Conservation (phyloP, 1,140 invertebrate species). For the Grapholita molesta region DNA sequence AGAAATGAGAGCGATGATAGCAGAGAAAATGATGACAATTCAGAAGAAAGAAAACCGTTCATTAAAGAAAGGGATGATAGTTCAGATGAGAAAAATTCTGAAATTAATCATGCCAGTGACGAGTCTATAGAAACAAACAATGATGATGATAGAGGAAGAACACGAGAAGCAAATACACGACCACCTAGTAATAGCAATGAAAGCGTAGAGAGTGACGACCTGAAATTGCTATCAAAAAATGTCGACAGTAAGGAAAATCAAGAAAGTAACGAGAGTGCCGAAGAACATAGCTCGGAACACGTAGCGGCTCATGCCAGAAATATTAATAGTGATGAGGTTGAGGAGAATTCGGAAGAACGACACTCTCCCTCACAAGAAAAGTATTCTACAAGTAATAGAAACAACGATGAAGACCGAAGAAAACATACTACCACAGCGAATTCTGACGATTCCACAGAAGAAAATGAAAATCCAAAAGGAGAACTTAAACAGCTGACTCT, state of each 20-base stretch:
- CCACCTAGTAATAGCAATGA: conserved; percentile 23
- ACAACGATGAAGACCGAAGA: background rate
- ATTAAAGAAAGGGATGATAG: conserved; percentile 21
- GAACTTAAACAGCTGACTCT: background rate
- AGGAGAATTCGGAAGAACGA: background rate
- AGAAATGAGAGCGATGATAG: conserved; percentile 22
- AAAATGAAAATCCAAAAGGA: background rate
- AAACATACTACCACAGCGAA: background rate
- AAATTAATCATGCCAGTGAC: background rate
- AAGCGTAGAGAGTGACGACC: conserved; percentile 26
- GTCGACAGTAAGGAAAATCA: conserved; percentile 19
- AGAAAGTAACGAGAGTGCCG: conserved; percentile 14
- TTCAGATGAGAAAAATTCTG: background rate
- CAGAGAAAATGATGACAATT: conserved; percentile 20
- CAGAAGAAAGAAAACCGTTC: conserved; percentile 19
- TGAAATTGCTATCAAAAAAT: conserved; percentile 13
- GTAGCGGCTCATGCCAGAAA: background rate
- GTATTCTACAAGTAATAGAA: background rate
- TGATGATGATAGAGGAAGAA: conserved; percentile 24
- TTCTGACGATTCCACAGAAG: background rate
- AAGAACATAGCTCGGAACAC: background rate
- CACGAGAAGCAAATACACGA: background rate
- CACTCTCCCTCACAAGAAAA: background rate
- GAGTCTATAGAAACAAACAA: background rate
- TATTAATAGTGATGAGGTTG: background rate